Conservation (phyloP, 1,140 invertebrate species). For the Drosophila punjabiensis region DNA sequence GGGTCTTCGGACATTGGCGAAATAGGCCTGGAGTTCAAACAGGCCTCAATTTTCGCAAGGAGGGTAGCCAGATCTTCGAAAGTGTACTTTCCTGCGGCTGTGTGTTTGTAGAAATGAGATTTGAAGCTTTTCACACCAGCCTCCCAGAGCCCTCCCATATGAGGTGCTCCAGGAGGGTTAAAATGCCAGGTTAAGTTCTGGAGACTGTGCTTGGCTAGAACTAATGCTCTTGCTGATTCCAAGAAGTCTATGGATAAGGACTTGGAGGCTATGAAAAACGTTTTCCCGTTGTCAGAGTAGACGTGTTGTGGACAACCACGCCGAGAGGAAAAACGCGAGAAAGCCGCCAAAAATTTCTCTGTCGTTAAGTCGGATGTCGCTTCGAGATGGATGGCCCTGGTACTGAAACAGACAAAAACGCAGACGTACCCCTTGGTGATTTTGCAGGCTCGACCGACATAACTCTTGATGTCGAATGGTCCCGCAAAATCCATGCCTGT, state of each 20-base stretch:
- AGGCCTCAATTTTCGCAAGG: too few relatives aligned
- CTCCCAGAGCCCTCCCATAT: too few relatives aligned
- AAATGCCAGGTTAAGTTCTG: too few relatives aligned
- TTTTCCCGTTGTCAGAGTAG: slow-evolving; percentile 50
- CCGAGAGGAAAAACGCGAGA: slow-evolving; percentile 71
- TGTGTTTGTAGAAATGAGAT: too few relatives aligned
- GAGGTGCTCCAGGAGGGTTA: too few relatives aligned
- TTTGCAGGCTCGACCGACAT: not conserved
- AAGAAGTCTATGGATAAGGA: not conserved
- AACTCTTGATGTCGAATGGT: not conserved
- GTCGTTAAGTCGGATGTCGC: slow-evolving; percentile 61
- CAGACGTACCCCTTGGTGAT: not conserved
- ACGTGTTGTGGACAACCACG: slow-evolving; percentile 57
- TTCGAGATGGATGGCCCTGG: not conserved
- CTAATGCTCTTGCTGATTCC: not conserved
- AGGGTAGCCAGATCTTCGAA: too few relatives aligned
- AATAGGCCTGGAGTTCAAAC: too few relatives aligned
- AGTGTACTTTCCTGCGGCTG: too few relatives aligned
- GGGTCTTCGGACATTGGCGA: too few relatives aligned
- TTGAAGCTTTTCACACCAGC: too few relatives aligned
- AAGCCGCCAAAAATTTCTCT: slow-evolving; percentile 63
- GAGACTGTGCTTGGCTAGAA: too few relatives aligned
- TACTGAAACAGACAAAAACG: not conserved
- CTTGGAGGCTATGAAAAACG: slow-evolving; percentile 15
- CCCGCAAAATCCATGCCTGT: not conserved